Evolutionary conservation across 2,888 invertebrate genomes (phyloP).

Genomic region (Ligdia adustata): DNA sequence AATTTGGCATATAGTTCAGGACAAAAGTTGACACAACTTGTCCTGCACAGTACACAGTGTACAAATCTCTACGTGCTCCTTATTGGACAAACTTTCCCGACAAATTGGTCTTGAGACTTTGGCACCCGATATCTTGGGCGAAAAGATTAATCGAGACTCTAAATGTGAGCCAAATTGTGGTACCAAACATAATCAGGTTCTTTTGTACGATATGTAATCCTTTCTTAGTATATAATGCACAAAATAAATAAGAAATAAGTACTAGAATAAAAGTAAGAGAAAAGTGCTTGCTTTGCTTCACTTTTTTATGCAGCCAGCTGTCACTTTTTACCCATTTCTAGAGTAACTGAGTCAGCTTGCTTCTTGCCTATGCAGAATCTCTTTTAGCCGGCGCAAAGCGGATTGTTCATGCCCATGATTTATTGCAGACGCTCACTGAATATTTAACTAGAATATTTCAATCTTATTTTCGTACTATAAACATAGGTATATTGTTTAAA

Average conservation of each 20-base stretch:
- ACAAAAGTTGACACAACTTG: slow-evolving; percentile 4
- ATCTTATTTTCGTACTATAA: background rate
- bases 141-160: no score
- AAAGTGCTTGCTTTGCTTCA: no score
- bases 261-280: no score
- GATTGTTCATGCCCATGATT: slow-evolving; percentile 27
- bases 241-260: no score
- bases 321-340: background rate
- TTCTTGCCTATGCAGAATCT: background rate
- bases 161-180: no score
- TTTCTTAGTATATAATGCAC: no score
- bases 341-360: background rate
- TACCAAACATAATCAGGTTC: no score
- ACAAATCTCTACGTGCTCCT: background rate
- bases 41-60: background rate
- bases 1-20: slow-evolving; percentile 12
- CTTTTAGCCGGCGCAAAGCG: slow-evolving; percentile 7
- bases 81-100: slow-evolving; percentile 9
- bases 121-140: background rate
- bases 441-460: background rate
- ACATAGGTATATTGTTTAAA: no score
- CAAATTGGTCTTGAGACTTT: slow-evolving; percentile 11
- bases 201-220: no score
- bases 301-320: background rate
- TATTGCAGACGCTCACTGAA: slow-evolving; percentile 8